A percentile compares a stretch with the other conserved stretches of the same genome.
Evolutionary conservation across 92 coral and sea anemone species (phyloP).

Genomic region (Umimayanthus kanabou): DNA sequence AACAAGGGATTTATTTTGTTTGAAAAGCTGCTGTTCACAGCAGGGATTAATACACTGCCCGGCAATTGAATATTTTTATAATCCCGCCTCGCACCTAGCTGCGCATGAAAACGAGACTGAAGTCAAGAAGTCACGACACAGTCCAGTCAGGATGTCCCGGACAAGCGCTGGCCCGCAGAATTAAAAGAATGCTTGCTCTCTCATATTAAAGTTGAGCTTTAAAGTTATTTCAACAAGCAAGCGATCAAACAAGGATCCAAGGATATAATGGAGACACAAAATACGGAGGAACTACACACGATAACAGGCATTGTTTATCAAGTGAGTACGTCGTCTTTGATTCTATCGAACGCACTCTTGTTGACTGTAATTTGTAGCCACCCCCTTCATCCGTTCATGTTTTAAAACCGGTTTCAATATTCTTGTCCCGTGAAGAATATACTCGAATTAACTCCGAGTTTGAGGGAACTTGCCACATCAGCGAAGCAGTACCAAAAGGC

Average conservation of each 20-base stretch:
- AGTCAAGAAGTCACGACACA: constrained; percentile 36
- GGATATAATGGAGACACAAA: constrained; percentile 57
- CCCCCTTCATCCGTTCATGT: neutral
- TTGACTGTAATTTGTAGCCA: constrained; percentile 3
- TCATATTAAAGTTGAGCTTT: neutral
- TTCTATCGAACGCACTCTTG: neutral
- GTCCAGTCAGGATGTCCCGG: constrained; percentile 22
- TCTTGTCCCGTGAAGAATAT: constrained; percentile 64
- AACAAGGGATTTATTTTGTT: constrained; percentile 1
- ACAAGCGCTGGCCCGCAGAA: neutral
- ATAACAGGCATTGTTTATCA: constrained; percentile 72
- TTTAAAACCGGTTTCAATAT: constrained; percentile 20
- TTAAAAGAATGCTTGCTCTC: neutral
- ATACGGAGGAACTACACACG: constrained; percentile 66
- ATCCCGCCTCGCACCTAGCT: neutral
- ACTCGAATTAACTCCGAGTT: constrained; percentile 78
- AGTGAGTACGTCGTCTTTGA: constrained; percentile 49
- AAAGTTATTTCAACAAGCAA: neutral
- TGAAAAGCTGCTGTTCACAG: constrained; percentile 5
- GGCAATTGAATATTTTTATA: neutral
- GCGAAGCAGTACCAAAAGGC: constrained; percentile 90
- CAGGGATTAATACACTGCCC: neutral
- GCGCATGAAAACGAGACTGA: constrained; percentile 41
- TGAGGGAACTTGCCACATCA: constrained; percentile 78
- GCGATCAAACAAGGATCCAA: neutral